Percentiles rank a stretch among this genome's conserved stretches.
phyloP scores from a whole-genome alignment of 2,888 invertebrate species.

The Koerneria pararmatus region DNA sequence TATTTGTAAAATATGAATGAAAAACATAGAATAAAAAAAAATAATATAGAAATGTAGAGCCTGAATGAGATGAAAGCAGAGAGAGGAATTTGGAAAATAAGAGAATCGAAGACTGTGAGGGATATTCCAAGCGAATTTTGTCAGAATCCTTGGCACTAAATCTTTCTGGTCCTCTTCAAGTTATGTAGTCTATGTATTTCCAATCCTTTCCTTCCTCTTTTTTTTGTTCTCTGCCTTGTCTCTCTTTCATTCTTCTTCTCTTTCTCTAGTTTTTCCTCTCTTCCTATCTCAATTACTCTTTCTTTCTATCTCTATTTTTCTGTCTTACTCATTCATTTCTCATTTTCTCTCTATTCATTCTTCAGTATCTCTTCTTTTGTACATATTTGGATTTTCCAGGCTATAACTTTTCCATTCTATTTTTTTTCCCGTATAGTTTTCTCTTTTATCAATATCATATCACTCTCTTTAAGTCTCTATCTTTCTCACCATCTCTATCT shows the following conservation, averaged over 20 bases:
- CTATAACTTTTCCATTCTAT: neutral
- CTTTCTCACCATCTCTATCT: constrained; percentile 3
- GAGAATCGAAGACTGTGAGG: constrained; percentile 12
- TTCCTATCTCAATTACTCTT: neutral
- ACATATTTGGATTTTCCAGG: neutral
- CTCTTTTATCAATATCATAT: neutral
- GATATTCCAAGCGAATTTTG: constrained; percentile 4
- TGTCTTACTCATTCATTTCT: neutral
- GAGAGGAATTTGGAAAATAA: neutral
- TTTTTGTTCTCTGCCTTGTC: neutral
- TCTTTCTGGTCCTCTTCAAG: neutral
- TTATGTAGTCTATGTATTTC: neutral
- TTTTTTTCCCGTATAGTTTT: neutral
- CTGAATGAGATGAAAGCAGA: constrained; percentile 3
- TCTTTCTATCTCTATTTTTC: neutral
- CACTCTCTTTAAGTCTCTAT: constrained; percentile 1
- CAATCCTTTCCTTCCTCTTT: neutral
- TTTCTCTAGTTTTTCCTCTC: neutral
- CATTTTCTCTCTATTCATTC: neutral
- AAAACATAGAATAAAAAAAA: neutral
- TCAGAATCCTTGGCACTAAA: neutral
- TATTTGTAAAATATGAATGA: neutral
- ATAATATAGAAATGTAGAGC: neutral
- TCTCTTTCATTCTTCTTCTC: neutral
- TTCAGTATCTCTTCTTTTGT: neutral